phyloP scores from a whole-genome alignment of 2,888 invertebrate species.

The Belgica antarctica region DNA sequence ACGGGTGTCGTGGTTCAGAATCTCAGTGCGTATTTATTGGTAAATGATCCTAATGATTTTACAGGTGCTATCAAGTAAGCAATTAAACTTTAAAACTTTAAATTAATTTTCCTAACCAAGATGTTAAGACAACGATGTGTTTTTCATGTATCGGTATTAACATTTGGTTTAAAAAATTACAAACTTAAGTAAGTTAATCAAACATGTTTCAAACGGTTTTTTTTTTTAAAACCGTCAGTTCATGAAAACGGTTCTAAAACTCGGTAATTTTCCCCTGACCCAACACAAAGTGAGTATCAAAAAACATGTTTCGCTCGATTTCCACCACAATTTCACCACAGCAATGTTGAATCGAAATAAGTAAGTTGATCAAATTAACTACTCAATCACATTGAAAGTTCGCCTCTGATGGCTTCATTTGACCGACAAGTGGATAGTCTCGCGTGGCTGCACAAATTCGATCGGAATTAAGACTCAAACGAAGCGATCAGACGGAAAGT shows the following conservation, averaged over 20 bases:
- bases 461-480: neutral
- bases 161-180: no score
- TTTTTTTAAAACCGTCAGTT: neutral
- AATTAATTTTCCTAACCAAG: neutral
- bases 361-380: slow-evolving; percentile 2
- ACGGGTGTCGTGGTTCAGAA: no score
- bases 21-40: no score
- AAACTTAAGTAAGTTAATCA: no score
- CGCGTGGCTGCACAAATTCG: neutral
- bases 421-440: neutral
- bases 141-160: no score
- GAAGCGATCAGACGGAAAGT: neutral
- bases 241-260: neutral
- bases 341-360: neutral
- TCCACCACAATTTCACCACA: neutral
- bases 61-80: no score
- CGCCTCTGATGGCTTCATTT: neutral
- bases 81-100: neutral
- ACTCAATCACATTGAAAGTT: neutral
- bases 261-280: neutral
- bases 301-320: neutral
- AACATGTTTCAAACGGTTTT: no score
- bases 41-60: no score
- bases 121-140: no score
- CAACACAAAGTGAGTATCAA: neutral